Base-by-base conservation (phyloP, 2,888 invertebrate genomes). In the Himalopsyche tibetana region DNA sequence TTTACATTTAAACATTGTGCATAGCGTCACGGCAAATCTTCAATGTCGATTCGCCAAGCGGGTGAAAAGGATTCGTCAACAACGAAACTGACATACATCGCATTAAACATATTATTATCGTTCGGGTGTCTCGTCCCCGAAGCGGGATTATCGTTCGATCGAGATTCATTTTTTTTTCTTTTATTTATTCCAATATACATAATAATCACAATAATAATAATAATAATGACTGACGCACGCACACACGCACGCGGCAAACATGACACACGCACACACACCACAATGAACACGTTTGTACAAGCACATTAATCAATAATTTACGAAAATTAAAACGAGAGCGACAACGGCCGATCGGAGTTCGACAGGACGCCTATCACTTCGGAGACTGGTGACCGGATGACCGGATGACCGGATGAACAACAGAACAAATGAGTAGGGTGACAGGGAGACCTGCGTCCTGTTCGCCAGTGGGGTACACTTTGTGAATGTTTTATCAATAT, bases 241-340 rank as follows among this genome's bases (percentile, higher is more conserved):
- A 85, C 82, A 63, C 86, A 51, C 79, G 56, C 84, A 80, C 83
- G 80, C 82, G 82, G 74, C 87, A 84, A 82, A 84, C 88, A 84
- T 81, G 85, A 85, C 85, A 85, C 84, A 87, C 85, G 85, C 81
- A 85, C 85, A 85, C 84, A 87, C 85, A 85, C 81, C 87, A 87
- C 88, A 87, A 88, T 87, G 88, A 88, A 88, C 88, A 88, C 88
- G 88, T 88, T 86, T 88, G 85, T 87, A 88, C 88, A 88, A 88
- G 88, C 88, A 85, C 85, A 82, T 87, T 87, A 87, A 85, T 86
- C 82, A 74, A 80, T 86, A 82, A 56, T 42, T 36, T 83, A 86
- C 84, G 56, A 84, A 82, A 80, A 74, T 74, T 42, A 84, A 80
- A 84, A 84, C 83, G 83, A 83, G 85, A 87, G 82, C 83, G 84